These are phyloP conservation scores for Protobothrops flavoviridis DNA, from an alignment of 2,113 vertebrate species.

Conservation along the genomic window DNA sequence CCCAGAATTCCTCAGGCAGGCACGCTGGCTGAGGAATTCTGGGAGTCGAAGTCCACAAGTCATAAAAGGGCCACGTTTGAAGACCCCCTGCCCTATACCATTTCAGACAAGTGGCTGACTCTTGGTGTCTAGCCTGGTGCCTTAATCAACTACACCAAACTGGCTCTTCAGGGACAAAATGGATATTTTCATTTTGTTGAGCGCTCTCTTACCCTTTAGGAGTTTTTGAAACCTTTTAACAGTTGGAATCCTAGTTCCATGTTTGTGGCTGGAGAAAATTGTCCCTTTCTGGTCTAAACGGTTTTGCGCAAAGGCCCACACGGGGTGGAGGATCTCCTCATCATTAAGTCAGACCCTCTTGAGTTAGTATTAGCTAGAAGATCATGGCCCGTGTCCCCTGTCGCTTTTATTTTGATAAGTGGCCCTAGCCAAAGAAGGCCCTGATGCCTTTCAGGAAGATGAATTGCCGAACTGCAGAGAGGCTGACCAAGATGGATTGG, in stretches of 20 bases:
- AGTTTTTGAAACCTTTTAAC: background rate
- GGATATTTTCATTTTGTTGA: background rate
- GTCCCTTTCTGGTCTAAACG: background rate
- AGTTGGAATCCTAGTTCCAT: background rate
- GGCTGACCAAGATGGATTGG: constrained; percentile 14
- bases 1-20: too few relatives aligned
- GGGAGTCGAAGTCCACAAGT: too few relatives aligned
- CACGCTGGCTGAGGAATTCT: too few relatives aligned
- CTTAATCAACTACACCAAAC: background rate
- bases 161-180: background rate
- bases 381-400: too few relatives aligned
- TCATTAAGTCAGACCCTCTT: background rate
- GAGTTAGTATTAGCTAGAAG: background rate
- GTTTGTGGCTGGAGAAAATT: background rate
- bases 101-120: background rate
- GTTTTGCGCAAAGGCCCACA: background rate
- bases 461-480: background rate
- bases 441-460: background rate
- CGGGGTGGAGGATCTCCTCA: background rate
- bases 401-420: background rate
- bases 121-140: background rate
- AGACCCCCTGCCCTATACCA: background rate
- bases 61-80: too few relatives aligned
- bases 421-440: background rate
- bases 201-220: background rate